Evolutionary conservation across 2,888 invertebrate species (phyloP), one percentile per base, ranked within the genome.

Genomic region (Leucophenga maculata): DNA sequence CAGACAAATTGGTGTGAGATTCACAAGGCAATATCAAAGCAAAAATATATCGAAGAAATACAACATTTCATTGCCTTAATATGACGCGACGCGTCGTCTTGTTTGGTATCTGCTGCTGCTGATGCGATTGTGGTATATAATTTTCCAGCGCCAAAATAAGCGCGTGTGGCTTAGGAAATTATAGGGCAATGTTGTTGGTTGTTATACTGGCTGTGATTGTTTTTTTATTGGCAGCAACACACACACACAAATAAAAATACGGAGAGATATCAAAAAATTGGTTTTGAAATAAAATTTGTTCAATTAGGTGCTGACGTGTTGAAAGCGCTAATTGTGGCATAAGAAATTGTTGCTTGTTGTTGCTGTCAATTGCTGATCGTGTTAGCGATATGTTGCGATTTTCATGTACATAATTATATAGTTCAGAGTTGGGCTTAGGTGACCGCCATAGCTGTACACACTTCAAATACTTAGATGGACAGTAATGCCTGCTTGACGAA

Each of bases 321-420:
- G 71, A 73, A 54, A 69, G 71, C 77, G 77, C 75, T 82, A 82
- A 82, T 82, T 80, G 77, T 69, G 70, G 14, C 9, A 52, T 52
- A 52, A 20, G 16, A 77, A 75, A 75, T 80, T 26, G 39, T 32
- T 16, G 2, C 13, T 13, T 32, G 16, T 32, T 60, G 64, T 4
- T 13, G 44, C 6, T 78, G 75, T 79, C 82, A 79, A 78, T 78
- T 79, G 74, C 66, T 67, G 83, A 80, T 80, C 74, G 80, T 80
- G 80, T 80, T 77, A 77, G n/a, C 65, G 80, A 80, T 80, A 80
- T 75, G 78, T 69, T 72, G 67, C 73, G 72, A 71, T 78, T 82
- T 80, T 80, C 77, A 80, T 75, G 57, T 50, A 72, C 57, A 70
- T 72, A 71, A 72, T 70, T 75, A 76, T 16, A 48, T 22, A 68